Evolutionary conservation across 2,888 invertebrate species (phyloP).

Genomic region (Lasioglossum morio): DNA sequence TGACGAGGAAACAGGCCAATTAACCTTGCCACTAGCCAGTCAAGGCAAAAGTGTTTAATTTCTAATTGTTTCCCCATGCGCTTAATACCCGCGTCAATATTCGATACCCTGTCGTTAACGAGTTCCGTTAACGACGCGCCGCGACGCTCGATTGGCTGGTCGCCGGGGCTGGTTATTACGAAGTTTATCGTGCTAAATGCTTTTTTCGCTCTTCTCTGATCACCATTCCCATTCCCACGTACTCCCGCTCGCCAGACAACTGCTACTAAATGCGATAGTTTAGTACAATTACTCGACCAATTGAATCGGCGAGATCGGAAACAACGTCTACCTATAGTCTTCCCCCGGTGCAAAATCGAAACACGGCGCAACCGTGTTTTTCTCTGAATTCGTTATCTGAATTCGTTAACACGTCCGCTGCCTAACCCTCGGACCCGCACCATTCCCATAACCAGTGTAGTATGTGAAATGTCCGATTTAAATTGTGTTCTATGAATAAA

Average conservation of each 20-base stretch:
- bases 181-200: constrained; percentile 45
- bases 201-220: constrained; percentile 15
- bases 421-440: not conserved
- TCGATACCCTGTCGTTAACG: constrained; percentile 57
- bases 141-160: constrained; percentile 51
- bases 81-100: constrained; percentile 62
- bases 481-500: not conserved
- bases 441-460: not conserved
- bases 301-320: constrained; percentile 6
- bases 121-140: constrained; percentile 62
- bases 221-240: constrained; percentile 8
- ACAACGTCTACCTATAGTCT: not conserved
- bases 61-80: constrained; percentile 61
- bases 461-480: not conserved
- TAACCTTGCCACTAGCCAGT: constrained; percentile 56
- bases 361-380: not conserved
- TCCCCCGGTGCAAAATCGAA: not conserved
- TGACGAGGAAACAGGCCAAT: constrained; percentile 59
- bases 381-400: not conserved
- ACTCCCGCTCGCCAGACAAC: not conserved
- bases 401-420: not conserved
- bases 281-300: constrained; percentile 12
- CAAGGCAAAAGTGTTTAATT: constrained; percentile 58
- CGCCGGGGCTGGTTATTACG: constrained; percentile 47
- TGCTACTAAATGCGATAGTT: constrained; percentile 6